A percentile compares a stretch with the other conserved stretches of the same genome.
Evolutionary conservation across 2,113 vertebrate species (phyloP).

Genomic region (Hydrochoerus hydrochaeris): DNA sequence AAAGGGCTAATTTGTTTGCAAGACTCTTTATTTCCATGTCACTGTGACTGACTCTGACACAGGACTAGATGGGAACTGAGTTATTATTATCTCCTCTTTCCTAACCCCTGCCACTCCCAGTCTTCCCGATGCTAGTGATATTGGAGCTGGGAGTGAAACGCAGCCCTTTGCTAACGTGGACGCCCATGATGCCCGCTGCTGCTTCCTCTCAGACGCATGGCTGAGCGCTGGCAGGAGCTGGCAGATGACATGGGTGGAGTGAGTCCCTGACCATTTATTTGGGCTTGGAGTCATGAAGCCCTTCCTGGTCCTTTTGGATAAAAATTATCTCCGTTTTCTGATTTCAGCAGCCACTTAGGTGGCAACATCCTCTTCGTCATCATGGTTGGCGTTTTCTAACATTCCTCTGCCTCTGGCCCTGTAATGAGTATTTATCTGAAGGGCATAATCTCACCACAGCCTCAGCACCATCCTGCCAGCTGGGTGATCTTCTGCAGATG

Average conservation of each 20-base stretch:
- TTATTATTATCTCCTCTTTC: background rate
- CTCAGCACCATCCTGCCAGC: too few relatives aligned
- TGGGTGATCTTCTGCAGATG: background rate
- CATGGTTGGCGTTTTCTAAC: background rate
- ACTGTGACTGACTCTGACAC: background rate
- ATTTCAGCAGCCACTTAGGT: background rate
- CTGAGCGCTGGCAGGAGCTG: background rate
- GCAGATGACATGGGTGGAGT: fast-evolving
- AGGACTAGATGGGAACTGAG: background rate
- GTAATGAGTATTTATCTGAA: background rate
- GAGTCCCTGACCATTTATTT: background rate
- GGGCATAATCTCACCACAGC: background rate
- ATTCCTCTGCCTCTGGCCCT: background rate
- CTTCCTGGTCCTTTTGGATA: background rate
- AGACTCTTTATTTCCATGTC: background rate
- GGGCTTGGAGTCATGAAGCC: background rate
- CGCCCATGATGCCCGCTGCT: fast-evolving
- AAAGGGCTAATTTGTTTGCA: background rate
- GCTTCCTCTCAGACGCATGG: too few relatives aligned
- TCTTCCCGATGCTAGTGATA: background rate
- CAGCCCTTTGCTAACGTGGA: background rate
- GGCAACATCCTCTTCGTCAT: too few relatives aligned
- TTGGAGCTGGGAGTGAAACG: background rate
- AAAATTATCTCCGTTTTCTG: background rate
- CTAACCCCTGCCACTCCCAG: background rate